phyloP scores from a whole-genome alignment of 2,113 vertebrate genomes.

The Carassius carassius region DNA sequence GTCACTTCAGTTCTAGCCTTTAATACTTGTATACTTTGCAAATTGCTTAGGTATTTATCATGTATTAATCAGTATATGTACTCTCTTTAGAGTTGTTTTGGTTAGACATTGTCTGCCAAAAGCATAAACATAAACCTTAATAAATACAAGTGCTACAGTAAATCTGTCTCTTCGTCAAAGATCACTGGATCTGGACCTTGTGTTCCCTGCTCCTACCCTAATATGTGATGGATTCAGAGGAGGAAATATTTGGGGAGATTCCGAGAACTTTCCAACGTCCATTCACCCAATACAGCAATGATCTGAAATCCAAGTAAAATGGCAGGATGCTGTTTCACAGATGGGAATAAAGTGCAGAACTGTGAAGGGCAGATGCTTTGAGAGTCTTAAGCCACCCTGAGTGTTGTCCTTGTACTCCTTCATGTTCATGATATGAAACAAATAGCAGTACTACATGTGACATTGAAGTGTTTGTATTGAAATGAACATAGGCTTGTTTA shows the following conservation, averaged over 20 bases:
- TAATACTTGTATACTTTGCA: slow-evolving; percentile 24
- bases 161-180: not conserved
- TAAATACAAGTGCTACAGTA: not conserved
- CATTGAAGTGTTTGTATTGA: slow-evolving; percentile 81
- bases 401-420: not conserved
- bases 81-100: slow-evolving; percentile 14
- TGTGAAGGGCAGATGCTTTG: slow-evolving; percentile 30
- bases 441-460: slow-evolving; percentile 83
- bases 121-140: slow-evolving; percentile 27
- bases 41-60: not conserved
- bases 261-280: slow-evolving; percentile 12
- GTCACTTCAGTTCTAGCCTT: not conserved
- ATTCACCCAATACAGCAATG: not conserved
- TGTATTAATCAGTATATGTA: slow-evolving; percentile 8
- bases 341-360: slow-evolving; percentile 18
- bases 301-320: slow-evolving; percentile 34
- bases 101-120: slow-evolving; percentile 13
- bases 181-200: slow-evolving; percentile 35
- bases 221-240: not conserved
- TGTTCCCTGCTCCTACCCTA: not conserved
- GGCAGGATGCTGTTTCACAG: slow-evolving; percentile 8
- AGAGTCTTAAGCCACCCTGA: slow-evolving; percentile 2
- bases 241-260: slow-evolving; percentile 30
- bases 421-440: slow-evolving; percentile 82
- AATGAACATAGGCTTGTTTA: slow-evolving; percentile 84